Conservation (phyloP, 2,888 invertebrate genomes). For the Portevinia maculata region DNA sequence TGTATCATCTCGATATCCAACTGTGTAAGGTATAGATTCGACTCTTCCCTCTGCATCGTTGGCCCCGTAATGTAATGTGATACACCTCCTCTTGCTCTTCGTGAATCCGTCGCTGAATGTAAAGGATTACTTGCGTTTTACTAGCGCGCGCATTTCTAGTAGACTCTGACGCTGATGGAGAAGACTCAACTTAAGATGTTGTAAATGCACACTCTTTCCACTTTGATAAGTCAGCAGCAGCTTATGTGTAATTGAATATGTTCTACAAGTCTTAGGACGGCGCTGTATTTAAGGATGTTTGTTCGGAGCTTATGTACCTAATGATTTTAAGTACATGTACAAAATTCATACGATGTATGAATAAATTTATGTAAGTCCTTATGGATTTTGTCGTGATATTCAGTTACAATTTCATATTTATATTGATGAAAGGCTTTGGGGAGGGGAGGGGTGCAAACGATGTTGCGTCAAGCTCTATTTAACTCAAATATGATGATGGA, state of each 20-base stretch:
- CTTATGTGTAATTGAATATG: conserved; percentile 72
- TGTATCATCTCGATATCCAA: conserved; percentile 44
- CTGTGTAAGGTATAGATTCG: conserved; percentile 50
- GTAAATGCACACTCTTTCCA: conserved; percentile 50
- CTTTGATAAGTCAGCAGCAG: conserved; percentile 58
- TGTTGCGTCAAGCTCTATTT: background rate
- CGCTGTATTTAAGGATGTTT: conserved; percentile 62
- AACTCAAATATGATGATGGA: conserved; percentile 10
- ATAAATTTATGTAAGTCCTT: conserved; percentile 50
- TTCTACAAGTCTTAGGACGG: conserved; percentile 35
- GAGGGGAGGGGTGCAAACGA: too few species aligned
- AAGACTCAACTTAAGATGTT: conserved; percentile 38
- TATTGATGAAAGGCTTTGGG: background rate
- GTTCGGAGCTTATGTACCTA: conserved; percentile 53
- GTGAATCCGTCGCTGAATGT: conserved; percentile 48
- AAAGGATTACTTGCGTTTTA: conserved; percentile 55
- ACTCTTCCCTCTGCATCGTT: conserved; percentile 52
- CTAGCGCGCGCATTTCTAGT: conserved; percentile 28
- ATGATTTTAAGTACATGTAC: conserved; percentile 45
- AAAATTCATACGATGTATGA: conserved; percentile 30
- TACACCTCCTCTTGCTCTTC: conserved; percentile 29
- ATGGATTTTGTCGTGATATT: conserved; percentile 38
- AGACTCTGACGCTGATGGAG: background rate
- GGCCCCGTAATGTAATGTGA: conserved; percentile 64
- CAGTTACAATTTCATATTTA: conserved; percentile 32